These are phyloP conservation scores for Andrena hattorfiana DNA, from an alignment of 2,888 invertebrate species.

Conservation along the genomic window DNA sequence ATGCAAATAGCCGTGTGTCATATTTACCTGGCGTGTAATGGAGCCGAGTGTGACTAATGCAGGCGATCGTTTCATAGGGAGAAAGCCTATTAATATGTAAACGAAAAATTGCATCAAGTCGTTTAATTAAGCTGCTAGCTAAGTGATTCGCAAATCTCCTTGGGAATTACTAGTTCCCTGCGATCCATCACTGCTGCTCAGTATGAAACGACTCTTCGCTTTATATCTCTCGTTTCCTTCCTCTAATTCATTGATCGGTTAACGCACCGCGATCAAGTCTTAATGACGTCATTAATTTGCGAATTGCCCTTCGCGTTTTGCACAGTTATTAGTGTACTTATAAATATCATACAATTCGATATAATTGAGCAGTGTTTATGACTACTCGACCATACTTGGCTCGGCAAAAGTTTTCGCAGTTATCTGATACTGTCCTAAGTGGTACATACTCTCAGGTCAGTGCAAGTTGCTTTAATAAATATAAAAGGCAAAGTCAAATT, in stretches of 20 bases:
- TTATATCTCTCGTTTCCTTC: not conserved
- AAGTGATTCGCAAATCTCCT: not conserved
- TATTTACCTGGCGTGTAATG: not conserved
- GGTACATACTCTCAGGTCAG: too few relatives aligned
- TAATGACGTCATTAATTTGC: not conserved
- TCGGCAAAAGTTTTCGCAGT: too few relatives aligned
- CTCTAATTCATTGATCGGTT: conserved; percentile 6
- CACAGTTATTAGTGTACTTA: not conserved
- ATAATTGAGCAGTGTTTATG: too few relatives aligned
- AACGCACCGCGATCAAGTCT: not conserved
- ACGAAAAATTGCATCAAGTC: not conserved
- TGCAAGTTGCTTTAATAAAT: too few relatives aligned
- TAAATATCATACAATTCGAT: too few relatives aligned
- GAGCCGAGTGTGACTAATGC: too few relatives aligned
- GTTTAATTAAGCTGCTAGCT: not conserved
- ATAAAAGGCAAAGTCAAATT: too few relatives aligned
- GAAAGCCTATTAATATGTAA: conserved; percentile 18
- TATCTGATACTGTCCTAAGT: too few relatives aligned
- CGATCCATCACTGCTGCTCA: not conserved
- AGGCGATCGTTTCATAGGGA: not conserved
- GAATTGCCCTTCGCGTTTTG: not conserved
- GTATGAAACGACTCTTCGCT: not conserved
- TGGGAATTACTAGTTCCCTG: not conserved
- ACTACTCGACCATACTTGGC: too few relatives aligned
- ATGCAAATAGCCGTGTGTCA: conserved; percentile 6